Conservation (phyloP, 2,113 vertebrate genomes). For the Lanius ludovicianus region DNA sequence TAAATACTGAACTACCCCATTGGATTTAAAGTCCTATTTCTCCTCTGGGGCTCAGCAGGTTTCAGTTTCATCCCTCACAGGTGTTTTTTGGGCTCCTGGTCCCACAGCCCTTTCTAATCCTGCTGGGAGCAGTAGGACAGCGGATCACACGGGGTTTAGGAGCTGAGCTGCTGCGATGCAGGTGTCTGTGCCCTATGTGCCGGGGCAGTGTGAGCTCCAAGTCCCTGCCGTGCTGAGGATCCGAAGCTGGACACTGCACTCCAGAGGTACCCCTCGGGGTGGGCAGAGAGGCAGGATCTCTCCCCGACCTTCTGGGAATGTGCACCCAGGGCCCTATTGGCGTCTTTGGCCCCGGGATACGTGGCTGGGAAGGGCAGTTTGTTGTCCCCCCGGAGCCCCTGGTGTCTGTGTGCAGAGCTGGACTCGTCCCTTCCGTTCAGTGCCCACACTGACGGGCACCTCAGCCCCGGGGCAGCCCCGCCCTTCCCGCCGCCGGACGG, state of each 20-base stretch:
- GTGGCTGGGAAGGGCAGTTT: not conserved
- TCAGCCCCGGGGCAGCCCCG: too few species aligned
- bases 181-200: too few species aligned
- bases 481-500: accelerated
- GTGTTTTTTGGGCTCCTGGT: not conserved
- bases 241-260: too few species aligned
- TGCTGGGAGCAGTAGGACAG: not conserved
- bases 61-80: not conserved
- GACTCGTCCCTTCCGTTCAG: not conserved
- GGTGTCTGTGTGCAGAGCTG: not conserved
- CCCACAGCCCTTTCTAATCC: not conserved
- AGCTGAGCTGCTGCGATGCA: too few species aligned
- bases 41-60: not conserved
- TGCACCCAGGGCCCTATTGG: too few species aligned
- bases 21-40: not conserved
- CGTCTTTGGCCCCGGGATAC: not conserved
- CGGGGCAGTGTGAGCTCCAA: accelerated
- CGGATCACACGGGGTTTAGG: not conserved
- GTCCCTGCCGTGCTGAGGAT: accelerated
- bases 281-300: too few species aligned
- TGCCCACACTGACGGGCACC: too few species aligned
- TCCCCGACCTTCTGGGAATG: too few species aligned
- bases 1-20: not conserved
- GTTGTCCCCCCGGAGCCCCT: not conserved
- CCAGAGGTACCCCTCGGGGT: too few species aligned